Evolutionary conservation across 2,797 vertebrate species (phyloP).

Genomic region (Eulemur albifrons): DNA sequence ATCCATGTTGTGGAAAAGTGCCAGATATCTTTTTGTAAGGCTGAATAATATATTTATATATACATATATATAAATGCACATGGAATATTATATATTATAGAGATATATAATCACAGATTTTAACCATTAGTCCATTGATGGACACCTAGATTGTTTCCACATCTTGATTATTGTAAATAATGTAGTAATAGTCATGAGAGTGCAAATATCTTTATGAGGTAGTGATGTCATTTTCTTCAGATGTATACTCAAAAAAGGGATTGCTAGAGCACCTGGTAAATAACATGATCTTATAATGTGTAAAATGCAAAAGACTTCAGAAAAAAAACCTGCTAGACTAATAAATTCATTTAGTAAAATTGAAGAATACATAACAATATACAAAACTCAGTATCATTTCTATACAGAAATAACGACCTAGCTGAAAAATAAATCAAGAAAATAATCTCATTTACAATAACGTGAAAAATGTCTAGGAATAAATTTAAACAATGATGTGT

Average conservation of each 20-base stretch:
- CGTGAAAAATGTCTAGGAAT: neutral
- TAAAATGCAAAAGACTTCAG: neutral
- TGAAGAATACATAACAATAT: neutral
- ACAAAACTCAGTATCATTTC: neutral
- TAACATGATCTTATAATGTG: neutral
- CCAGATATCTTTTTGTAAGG: neutral
- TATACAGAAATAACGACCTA: neutral
- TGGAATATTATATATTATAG: no score
- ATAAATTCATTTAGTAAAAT: neutral
- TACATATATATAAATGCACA: neutral
- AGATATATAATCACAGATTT: neutral
- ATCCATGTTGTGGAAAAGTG: neutral
- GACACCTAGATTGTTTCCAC: neutral
- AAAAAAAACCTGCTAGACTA: neutral
- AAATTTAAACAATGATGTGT: neutral
- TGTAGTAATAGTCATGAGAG: neutral
- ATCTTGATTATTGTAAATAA: neutral
- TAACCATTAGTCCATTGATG: neutral
- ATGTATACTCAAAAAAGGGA: neutral
- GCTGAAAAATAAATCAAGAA: neutral
- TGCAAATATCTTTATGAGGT: neutral
- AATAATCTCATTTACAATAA: neutral
- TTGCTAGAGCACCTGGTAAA: neutral
- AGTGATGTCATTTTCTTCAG: neutral
- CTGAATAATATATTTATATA: neutral